A percentile compares a stretch with the other conserved stretches of the same genome.
phyloP scores from a whole-genome alignment of 2,113 vertebrate genomes.

The Chlorocebus sabaeus region DNA sequence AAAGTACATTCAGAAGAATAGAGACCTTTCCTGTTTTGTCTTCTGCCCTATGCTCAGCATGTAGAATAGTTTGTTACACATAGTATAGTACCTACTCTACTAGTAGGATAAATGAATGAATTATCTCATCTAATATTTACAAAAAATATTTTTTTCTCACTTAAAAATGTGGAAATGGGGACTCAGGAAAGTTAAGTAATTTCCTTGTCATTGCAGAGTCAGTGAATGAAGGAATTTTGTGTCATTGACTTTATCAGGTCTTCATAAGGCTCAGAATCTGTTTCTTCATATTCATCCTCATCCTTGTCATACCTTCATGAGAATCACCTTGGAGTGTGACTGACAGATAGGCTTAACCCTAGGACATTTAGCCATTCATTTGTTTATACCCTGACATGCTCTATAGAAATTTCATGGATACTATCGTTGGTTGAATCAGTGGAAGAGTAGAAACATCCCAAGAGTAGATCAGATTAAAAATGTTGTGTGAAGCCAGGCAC shows the following conservation, averaged over 20 bases:
- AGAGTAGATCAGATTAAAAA: background rate
- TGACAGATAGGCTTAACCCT: background rate
- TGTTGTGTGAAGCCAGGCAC: background rate
- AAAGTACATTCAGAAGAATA: background rate
- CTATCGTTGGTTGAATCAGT: background rate
- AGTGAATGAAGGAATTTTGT: background rate
- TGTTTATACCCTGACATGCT: background rate
- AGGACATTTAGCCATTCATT: background rate
- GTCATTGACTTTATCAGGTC: background rate
- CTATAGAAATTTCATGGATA: slow-evolving; percentile 9
- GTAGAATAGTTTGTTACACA: background rate
- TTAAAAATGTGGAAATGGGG: background rate
- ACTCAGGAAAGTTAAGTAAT: background rate
- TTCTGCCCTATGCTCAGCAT: background rate
- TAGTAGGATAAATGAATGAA: background rate
- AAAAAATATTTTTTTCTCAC: background rate
- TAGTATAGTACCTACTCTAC: background rate
- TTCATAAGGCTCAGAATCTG: background rate
- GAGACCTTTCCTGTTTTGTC: background rate
- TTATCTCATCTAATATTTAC: background rate
- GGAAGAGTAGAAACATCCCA: background rate
- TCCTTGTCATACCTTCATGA: background rate
- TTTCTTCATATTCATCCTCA: background rate
- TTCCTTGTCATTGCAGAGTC: background rate
- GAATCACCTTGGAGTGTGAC: background rate